These are phyloP conservation scores for Dufourea novaeangliae DNA, from an alignment of 1,140 invertebrate genomes.

Conservation along the genomic window DNA sequence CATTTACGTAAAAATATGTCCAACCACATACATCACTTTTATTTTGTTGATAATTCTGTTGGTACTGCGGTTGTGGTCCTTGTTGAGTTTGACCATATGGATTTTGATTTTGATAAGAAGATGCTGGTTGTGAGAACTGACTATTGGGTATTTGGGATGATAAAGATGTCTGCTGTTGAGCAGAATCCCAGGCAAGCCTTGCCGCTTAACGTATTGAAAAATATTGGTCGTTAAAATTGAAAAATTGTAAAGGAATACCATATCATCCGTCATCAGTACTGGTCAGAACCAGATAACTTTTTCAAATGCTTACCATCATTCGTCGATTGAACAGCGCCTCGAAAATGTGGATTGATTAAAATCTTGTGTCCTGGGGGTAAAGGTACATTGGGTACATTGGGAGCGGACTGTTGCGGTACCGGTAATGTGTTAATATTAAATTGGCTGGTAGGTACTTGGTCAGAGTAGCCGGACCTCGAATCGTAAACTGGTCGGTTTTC, in stretches of 20 bases:
- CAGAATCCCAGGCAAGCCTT: conserved; percentile 70
- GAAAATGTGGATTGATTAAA: conserved; percentile 80
- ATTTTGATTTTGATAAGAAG: conserved; percentile 68
- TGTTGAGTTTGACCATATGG: conserved; percentile 65
- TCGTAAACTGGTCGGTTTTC: conserved; percentile 68
- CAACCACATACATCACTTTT: conserved; percentile 74
- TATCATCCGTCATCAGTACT: not conserved
- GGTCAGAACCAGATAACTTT: not conserved
- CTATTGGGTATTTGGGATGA: conserved; percentile 62
- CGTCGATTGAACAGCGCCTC: conserved; percentile 74
- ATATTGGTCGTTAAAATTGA: not conserved
- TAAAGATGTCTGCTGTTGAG: conserved; percentile 61
- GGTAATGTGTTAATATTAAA: conserved; percentile 63
- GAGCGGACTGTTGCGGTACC: conserved; percentile 55
- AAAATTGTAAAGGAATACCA: not conserved
- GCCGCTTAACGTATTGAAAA: conserved; percentile 42
- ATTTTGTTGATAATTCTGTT: conserved; percentile 71
- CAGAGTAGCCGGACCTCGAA: conserved; percentile 64
- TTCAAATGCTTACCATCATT: conserved; percentile 67
- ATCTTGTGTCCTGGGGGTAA: conserved; percentile 79
- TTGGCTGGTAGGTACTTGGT: conserved; percentile 63
- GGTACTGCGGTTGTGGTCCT: conserved; percentile 43
- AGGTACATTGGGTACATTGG: conserved; percentile 65
- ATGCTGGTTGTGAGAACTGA: conserved; percentile 64
- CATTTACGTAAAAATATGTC: not conserved